Evolutionary conservation across 2,888 invertebrate species (phyloP).

Genomic region (Panorpa germanica): DNA sequence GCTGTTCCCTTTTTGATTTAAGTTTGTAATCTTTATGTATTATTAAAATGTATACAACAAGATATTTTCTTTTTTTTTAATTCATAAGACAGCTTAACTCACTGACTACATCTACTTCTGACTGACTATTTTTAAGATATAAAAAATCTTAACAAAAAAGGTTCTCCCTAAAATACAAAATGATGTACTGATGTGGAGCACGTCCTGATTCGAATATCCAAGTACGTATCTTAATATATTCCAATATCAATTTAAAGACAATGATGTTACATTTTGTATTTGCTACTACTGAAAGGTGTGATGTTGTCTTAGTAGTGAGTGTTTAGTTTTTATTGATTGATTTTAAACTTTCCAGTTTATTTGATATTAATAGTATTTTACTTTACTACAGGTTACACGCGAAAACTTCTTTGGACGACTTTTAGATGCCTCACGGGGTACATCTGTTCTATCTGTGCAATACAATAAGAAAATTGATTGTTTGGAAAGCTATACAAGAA

Average conservation of each 20-base stretch:
- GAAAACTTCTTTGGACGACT: slow-evolving; percentile 88
- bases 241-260: slow-evolving; percentile 3
- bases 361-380: slow-evolving; percentile 8
- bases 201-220: slow-evolving; percentile 93
- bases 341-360: slow-evolving; percentile 3
- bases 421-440: slow-evolving; percentile 83
- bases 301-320: slow-evolving; percentile 17
- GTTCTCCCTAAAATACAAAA: too few species aligned
- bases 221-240: slow-evolving; percentile 24
- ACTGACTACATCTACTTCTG: too few species aligned
- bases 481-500: too few species aligned
- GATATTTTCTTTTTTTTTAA: too few species aligned
- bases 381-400: slow-evolving; percentile 63
- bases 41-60: too few species aligned
- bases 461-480: slow-evolving; percentile 85
- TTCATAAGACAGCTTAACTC: too few species aligned
- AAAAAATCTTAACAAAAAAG: too few species aligned
- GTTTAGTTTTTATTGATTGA: not conserved
- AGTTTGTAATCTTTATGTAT: too few species aligned
- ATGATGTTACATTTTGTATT: slow-evolving; percentile 17
- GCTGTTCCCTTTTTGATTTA: too few species aligned
- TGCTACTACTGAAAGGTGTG: slow-evolving; percentile 26
- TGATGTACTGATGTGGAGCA: too few species aligned
- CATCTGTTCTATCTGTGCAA: slow-evolving; percentile 94
- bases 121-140: too few species aligned